These are phyloP conservation scores for Macropus fuliginosus DNA, from an alignment of 2,797 vertebrate genomes.

Conservation along the genomic window DNA sequence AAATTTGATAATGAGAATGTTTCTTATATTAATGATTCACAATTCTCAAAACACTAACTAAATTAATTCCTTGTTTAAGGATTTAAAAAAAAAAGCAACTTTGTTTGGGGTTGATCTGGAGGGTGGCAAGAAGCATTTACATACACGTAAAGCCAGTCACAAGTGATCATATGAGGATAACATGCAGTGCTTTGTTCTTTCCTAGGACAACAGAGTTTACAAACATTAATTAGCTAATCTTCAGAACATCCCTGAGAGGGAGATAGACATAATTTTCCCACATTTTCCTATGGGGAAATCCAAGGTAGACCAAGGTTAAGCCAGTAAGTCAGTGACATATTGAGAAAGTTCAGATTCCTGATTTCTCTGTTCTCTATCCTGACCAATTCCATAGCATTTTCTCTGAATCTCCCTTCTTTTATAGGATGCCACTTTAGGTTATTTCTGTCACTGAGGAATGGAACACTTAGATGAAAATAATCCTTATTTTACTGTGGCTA, in stretches of 20 bases:
- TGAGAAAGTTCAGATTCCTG: background rate
- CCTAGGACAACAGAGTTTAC: background rate
- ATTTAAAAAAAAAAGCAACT: too few relatives aligned
- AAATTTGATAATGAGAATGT: constrained; percentile 40
- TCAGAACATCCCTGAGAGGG: background rate
- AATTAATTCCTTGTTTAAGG: constrained; percentile 11
- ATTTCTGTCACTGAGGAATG: constrained; percentile 21
- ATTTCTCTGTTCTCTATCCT: rapidly evolving
- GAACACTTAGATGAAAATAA: background rate
- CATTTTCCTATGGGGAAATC: background rate
- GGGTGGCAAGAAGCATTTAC: background rate
- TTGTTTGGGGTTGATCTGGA: background rate
- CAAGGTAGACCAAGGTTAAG: background rate
- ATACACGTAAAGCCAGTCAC: background rate
- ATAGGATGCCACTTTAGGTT: background rate
- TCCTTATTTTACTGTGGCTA: background rate
- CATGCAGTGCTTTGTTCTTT: background rate
- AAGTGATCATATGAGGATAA: background rate
- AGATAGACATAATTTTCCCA: constrained; percentile 5
- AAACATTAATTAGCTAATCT: background rate
- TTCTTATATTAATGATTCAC: constrained; percentile 34
- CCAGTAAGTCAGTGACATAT: background rate
- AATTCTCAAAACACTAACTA: background rate
- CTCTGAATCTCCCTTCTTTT: background rate
- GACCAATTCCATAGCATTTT: background rate